Conservation (phyloP, 2,888 invertebrate species). For the Macrosiphum euphorbiae region DNA sequence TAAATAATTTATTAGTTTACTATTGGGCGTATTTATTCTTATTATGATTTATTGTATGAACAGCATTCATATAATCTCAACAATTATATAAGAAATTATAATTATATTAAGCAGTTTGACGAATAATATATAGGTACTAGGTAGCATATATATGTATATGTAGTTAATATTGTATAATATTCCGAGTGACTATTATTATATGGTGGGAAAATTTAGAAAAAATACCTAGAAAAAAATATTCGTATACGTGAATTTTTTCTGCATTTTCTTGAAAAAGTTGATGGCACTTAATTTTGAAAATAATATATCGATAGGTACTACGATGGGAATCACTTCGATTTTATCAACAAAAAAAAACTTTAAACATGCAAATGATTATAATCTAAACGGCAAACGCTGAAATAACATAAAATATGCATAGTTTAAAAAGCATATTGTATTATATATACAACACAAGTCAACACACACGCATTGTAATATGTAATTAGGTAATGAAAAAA, state of each 20-base stretch:
- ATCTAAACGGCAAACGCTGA: background rate
- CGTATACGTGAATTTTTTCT: background rate
- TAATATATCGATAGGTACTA: background rate
- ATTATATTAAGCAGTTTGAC: background rate
- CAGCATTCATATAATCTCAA: background rate
- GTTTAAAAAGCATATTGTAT: background rate
- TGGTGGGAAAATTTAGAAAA: background rate
- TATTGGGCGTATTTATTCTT: background rate
- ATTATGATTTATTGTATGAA: background rate
- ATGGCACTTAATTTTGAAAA: background rate
- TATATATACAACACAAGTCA: background rate
- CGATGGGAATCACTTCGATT: background rate
- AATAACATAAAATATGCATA: slow-evolving; percentile 8
- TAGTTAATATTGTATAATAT: background rate
- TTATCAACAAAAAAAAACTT: background rate
- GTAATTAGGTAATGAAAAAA: slow-evolving; percentile 45
- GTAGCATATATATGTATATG: background rate
- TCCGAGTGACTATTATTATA: background rate
- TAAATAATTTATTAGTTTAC: background rate
- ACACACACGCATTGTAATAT: slow-evolving; percentile 3
- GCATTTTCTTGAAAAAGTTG: background rate
- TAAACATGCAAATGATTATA: background rate
- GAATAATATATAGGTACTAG: background rate
- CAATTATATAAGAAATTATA: background rate
- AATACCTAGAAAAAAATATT: background rate